phyloP scores from a whole-genome alignment of 2,888 invertebrate species.

The Hololepta plana region DNA sequence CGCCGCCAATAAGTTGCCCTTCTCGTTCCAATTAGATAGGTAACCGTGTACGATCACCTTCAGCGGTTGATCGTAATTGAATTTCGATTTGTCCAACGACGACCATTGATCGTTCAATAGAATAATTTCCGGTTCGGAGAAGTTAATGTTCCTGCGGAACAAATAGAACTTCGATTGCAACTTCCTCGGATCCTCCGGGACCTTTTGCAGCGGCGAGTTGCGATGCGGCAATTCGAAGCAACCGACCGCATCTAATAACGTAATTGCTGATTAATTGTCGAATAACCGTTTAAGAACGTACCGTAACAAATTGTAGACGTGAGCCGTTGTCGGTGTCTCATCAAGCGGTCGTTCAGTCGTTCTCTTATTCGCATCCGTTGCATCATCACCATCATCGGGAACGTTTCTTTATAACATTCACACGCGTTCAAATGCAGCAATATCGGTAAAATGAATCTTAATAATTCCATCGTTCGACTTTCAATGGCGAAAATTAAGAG shows the following conservation, averaged over 20 bases:
- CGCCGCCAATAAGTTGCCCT: slow-evolving; percentile 26
- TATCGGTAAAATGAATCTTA: too few species aligned
- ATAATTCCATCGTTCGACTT: too few species aligned
- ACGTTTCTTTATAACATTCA: too few species aligned
- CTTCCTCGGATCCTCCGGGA: slow-evolving; percentile 33
- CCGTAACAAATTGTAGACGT: slow-evolving; percentile 13
- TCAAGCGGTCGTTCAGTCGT: slow-evolving; percentile 5
- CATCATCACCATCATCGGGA: slow-evolving; percentile 3
- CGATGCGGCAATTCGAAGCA: slow-evolving; percentile 33
- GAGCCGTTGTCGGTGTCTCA: slow-evolving; percentile 9
- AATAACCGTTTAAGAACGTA: slow-evolving; percentile 7
- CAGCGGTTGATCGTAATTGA: slow-evolving; percentile 26
- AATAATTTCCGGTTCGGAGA: slow-evolving; percentile 25
- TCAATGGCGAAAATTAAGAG: too few species aligned
- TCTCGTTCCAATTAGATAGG: slow-evolving; percentile 34
- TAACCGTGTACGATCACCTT: slow-evolving; percentile 39
- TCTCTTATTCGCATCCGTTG: not conserved
- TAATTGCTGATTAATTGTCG: slow-evolving; percentile 1
- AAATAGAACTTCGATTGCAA: slow-evolving; percentile 35
- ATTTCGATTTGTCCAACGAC: slow-evolving; percentile 28
- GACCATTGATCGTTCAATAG: slow-evolving; percentile 29
- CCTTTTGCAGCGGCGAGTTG: slow-evolving; percentile 31
- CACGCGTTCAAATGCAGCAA: too few species aligned
- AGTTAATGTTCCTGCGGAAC: slow-evolving; percentile 25
- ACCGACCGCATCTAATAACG: slow-evolving; percentile 32